These are phyloP conservation scores for Pseudoips prasinana DNA, from an alignment of 2,888 invertebrate genomes.

Conservation along the genomic window DNA sequence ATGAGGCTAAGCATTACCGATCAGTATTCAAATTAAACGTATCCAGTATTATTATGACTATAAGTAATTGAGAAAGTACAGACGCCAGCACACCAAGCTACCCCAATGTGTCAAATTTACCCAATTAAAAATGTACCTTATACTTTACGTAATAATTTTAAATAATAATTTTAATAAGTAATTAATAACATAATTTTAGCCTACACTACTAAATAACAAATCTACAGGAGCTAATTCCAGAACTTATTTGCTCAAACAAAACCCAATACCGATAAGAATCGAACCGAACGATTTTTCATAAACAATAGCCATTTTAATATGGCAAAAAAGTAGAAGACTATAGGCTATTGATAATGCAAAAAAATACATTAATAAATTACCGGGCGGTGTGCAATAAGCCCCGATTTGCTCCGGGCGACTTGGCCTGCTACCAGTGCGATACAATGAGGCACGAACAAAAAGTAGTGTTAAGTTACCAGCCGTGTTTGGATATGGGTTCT, in stretches of 20 bases:
- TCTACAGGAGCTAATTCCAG: slow-evolving; percentile 29
- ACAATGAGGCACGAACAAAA: slow-evolving; percentile 42
- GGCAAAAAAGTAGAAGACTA: slow-evolving; percentile 67
- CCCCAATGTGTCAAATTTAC: no score
- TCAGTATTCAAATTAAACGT: no score
- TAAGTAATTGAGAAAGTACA: no score
- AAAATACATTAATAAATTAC: slow-evolving; percentile 80
- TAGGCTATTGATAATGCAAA: slow-evolving; percentile 81
- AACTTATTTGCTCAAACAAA: slow-evolving; percentile 39
- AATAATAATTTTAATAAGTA: no score
- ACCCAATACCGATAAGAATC: slow-evolving; percentile 66
- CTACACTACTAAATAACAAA: background rate
- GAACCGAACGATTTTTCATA: slow-evolving; percentile 68
- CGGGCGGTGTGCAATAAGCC: slow-evolving; percentile 75
- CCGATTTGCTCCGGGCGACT: slow-evolving; percentile 79
- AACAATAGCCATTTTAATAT: slow-evolving; percentile 81
- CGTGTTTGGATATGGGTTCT: slow-evolving; percentile 12
- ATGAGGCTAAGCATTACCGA: no score
- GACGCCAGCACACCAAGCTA: no score
- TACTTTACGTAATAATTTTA: no score
- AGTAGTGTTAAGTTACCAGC: slow-evolving; percentile 24
- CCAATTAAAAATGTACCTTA: no score
- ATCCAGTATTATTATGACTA: no score
- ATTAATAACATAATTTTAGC: no score
- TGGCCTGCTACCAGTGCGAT: slow-evolving; percentile 70